Base-by-base conservation (phyloP, 1,140 invertebrate genomes). In the Bombus breviceps region DNA sequence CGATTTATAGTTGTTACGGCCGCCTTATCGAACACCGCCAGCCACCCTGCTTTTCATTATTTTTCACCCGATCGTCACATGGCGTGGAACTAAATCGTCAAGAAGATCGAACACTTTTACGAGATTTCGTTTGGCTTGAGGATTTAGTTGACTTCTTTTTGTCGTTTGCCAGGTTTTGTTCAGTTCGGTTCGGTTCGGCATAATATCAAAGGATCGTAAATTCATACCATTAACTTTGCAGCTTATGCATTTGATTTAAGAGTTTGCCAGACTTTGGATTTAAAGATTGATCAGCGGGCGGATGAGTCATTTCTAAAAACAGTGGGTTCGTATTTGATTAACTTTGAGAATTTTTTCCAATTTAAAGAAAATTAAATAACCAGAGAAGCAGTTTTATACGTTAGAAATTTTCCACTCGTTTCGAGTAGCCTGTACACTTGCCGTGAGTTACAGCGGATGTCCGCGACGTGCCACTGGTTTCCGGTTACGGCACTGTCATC, bases 1-100 rank as follows among this genome's bases (percentile, higher is more conserved):
- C 93, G 91, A 95, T 94, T 95, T 94, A 91, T 91, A 90, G 91
- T 89, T 88, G 92, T 92, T 88, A 91, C 85, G 82, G 41, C 43
- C 78, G 92, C 92, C 92, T 95, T 95, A 95, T 95, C 94, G 89
- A 79, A 22, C 75, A 15, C 75, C 83, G 73, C 89, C 93, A 92
- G 92, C 85, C 83, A 79, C 39, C 69, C 66, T 15, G 5, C 34
- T 57, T 86, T 90, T 80, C 83, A 64, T 53, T 83, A 57, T 85
- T 85, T 76, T 85, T 90, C 83, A 83, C 59, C 75, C 57, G 79
- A 71, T 78, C 76, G 78, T 81, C 89, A 89, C 87, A 92, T 94
- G 88, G 86, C 77, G 88, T 86, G 94, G 93, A 94, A 94, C 84
- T 91, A 93, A 94, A 88, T 34, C 18, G 47, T 53, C 18, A 6